These are phyloP conservation scores for Leucophora obtusa DNA, from an alignment of 2,888 invertebrate genomes.

Conservation along the genomic window DNA sequence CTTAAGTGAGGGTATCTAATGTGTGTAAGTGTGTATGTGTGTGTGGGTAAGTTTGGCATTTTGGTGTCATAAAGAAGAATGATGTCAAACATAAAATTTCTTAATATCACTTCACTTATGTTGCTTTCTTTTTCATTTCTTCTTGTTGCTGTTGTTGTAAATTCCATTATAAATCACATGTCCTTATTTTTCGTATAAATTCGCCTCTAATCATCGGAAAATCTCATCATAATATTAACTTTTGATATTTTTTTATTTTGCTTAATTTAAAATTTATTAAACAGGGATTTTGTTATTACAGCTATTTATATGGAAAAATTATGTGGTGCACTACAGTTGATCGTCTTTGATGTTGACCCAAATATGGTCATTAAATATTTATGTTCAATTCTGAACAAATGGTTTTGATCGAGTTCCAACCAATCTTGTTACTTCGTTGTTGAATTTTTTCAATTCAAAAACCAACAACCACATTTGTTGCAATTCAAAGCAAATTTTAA, in stretches of 20 bases:
- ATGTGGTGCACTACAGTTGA: neutral
- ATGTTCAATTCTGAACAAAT: too few species aligned
- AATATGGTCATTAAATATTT: too few species aligned
- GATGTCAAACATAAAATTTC: conserved; percentile 37
- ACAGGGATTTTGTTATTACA: neutral
- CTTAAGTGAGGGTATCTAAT: conserved; percentile 29
- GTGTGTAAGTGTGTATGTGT: neutral
- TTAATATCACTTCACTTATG: conserved; percentile 8
- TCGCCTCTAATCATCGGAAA: neutral
- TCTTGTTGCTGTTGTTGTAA: neutral
- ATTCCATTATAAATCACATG: neutral
- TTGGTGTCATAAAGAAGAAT: conserved; percentile 33
- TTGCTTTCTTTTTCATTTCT: neutral
- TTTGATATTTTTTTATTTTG: neutral
- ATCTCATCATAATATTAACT: conserved; percentile 7
- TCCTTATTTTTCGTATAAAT: neutral
- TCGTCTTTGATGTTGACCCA: too few species aligned
- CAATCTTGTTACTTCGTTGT: too few species aligned
- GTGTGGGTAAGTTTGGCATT: conserved; percentile 1
- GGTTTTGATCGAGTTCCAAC: too few species aligned
- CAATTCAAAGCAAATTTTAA: too few species aligned
- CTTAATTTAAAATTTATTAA: neutral
- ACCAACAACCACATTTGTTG: too few species aligned
- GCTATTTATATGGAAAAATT: neutral
- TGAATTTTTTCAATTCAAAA: too few species aligned